phyloP scores from a whole-genome alignment of 2,797 vertebrate genomes.

The Valencia hispanica region DNA sequence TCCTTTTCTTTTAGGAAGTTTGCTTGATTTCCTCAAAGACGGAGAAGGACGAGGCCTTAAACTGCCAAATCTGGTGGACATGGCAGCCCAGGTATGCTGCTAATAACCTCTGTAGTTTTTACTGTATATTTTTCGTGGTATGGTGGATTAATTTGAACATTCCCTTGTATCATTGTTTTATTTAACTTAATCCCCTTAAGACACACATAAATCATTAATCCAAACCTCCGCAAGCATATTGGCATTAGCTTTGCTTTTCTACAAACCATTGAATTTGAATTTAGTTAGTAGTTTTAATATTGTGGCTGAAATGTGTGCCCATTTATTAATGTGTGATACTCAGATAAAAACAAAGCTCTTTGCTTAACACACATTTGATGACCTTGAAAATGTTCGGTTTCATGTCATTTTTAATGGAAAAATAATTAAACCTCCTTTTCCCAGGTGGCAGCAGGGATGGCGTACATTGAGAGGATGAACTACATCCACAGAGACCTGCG shows the following conservation, averaged over 20 bases:
- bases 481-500: conserved; percentile 98
- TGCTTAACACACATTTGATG: conserved; percentile 20
- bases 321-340: conserved; percentile 7
- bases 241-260: not conserved
- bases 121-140: not conserved
- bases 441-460: conserved; percentile 98
- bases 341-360: not conserved
- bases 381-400: conserved; percentile 26
- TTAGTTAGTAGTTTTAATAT: conserved; percentile 1
- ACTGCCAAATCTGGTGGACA: conserved; percentile 96
- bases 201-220: not conserved
- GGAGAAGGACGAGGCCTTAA: conserved; percentile 96
- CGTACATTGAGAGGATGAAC: conserved; percentile 99
- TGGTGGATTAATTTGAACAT: not conserved
- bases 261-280: too few relatives aligned
- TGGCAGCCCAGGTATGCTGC: conserved; percentile 93
- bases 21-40: conserved; percentile 98
- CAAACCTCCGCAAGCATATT: not conserved
- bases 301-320: not conserved
- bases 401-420: conserved; percentile 17
- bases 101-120: not conserved
- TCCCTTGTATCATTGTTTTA: not conserved
- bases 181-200: not conserved
- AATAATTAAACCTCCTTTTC: conserved; percentile 15
- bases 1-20: conserved; percentile 83